phyloP scores from a whole-genome alignment of 2,888 invertebrate genomes.

The Malacosoma neustria region DNA sequence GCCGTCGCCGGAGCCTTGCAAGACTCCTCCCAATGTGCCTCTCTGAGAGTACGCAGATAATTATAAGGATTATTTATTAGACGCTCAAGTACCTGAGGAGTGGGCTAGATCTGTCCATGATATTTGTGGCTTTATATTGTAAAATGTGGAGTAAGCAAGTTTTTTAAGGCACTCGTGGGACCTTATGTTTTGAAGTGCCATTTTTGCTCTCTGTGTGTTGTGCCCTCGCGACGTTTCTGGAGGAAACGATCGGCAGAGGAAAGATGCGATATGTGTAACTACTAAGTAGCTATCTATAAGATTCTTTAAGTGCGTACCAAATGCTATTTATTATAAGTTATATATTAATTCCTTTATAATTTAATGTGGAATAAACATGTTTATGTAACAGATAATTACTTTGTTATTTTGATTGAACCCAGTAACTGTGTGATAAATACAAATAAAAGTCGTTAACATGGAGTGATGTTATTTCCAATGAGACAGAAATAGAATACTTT shows the following conservation, averaged over 20 bases:
- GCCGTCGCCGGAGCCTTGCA: conserved; percentile 71
- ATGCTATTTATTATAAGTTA: conserved; percentile 33
- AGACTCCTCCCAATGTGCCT: conserved; percentile 67
- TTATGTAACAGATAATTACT: background rate
- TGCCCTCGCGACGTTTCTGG: conserved; percentile 29
- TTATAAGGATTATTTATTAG: conserved; percentile 49
- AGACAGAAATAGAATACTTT: conserved; percentile 8
- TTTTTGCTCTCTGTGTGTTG: conserved; percentile 30
- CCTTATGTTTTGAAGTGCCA: conserved; percentile 10
- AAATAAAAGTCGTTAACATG: background rate
- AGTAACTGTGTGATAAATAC: background rate
- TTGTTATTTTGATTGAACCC: background rate
- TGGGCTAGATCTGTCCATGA: conserved; percentile 52
- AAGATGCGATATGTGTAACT: conserved; percentile 62
- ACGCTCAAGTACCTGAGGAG: conserved; percentile 70
- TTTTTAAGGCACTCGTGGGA: background rate
- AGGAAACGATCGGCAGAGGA: conserved; percentile 35
- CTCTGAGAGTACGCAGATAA: conserved; percentile 36
- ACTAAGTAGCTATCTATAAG: conserved; percentile 71
- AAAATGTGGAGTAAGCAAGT: conserved; percentile 17
- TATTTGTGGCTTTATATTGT: conserved; percentile 10
- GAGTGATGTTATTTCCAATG: too few species aligned
- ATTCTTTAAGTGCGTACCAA: conserved; percentile 37
- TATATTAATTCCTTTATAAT: background rate
- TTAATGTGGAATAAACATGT: background rate